Evolutionary conservation across 2,797 vertebrate species (phyloP), one percentile per base, ranked within the genome.

Genomic region (Urocyon cinereoargenteus): DNA sequence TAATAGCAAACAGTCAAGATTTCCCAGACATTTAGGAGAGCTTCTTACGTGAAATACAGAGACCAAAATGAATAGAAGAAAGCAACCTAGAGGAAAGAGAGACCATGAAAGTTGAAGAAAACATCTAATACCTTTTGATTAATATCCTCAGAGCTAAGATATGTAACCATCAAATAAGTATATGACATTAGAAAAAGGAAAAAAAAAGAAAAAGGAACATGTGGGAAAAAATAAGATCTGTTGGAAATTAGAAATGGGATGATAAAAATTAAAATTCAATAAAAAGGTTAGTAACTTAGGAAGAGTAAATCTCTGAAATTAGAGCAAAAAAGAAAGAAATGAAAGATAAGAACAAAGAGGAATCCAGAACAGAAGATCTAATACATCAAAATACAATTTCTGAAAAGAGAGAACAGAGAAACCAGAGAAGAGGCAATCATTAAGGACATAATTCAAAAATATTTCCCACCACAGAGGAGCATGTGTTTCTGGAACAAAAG

Each of bases 181-280:
- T 24, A 55, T 3, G 13, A 75, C 5, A 6, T 82, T 62, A 92
- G 55, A 55, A 72, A 73, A 94, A 73, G 40, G 13, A 92, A 45
- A n/a, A n/a, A n/a, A n/a, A n/a, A n/a, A 92, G 55, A 55, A 72
- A 73, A 94, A 73, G 40, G 13, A 92, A 45, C n/a, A 64, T 40
- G 66, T 51, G n/a, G 24, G 49, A 68, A 72, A 34, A 86, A 24
- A 51, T 45, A 89, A 51, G 1, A 78, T 9, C 36, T 84, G 77
- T 49, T 85, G 11, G n/a, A 95, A 90, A 79, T 70, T 84, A 91
- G 66, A 55, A 93, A 45, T 72, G 77, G 45, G 64, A 72, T 24
- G 77, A 70, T 61, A 86, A 61, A 86, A 72, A 34, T 79, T 61
- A 95, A 96, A 94, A 75, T 70, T 86, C 15, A 91, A 4, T 93